Percentiles rank a stretch among this genome's conserved stretches.
These are phyloP conservation scores for Anabacerthia variegaticeps DNA, from an alignment of 2,797 vertebrate species.

Conservation along the genomic window DNA sequence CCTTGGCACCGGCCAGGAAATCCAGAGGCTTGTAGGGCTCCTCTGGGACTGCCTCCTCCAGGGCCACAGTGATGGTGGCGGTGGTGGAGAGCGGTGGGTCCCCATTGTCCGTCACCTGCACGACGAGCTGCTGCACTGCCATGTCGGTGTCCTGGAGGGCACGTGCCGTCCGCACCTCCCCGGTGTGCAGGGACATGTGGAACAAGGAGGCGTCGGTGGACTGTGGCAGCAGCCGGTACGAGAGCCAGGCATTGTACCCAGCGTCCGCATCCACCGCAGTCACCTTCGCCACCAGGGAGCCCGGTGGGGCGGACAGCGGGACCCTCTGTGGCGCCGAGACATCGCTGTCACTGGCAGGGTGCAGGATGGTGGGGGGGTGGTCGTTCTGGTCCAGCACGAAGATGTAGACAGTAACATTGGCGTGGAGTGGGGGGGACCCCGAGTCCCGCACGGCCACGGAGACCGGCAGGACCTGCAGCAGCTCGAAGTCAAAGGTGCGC, in stretches of 20 bases:
- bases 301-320: slow-evolving; percentile 81
- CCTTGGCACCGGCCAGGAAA: slow-evolving; percentile 78
- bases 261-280: slow-evolving; percentile 92
- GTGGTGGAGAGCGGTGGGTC: slow-evolving; percentile 85
- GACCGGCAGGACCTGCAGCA: slow-evolving; percentile 87
- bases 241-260: slow-evolving; percentile 94
- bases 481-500: slow-evolving; percentile 91
- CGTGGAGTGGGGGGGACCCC: slow-evolving; percentile 80
- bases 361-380: slow-evolving; percentile 86
- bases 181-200: slow-evolving; percentile 83
- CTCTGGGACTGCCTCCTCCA: slow-evolving; percentile 82
- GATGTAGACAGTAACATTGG: slow-evolving; percentile 89
- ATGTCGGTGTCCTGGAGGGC: slow-evolving; percentile 85
- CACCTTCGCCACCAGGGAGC: slow-evolving; percentile 90
- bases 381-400: slow-evolving; percentile 94
- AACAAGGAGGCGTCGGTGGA: slow-evolving; percentile 88
- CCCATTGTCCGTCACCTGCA: slow-evolving; percentile 89
- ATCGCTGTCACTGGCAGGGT: slow-evolving; percentile 81
- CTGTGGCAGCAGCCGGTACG: slow-evolving; percentile 84
- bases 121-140: slow-evolving; percentile 80
- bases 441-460: slow-evolving; percentile 87
- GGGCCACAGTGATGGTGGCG: slow-evolving; percentile 82
- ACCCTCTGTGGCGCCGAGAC: slow-evolving; percentile 79
- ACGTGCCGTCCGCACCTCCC: slow-evolving; percentile 87
- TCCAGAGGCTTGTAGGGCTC: slow-evolving; percentile 76